Evolutionary conservation across 2,113 vertebrate genomes (phyloP), one percentile per base, ranked within the genome.

Genomic region (Nothobranchius kuhntae): DNA sequence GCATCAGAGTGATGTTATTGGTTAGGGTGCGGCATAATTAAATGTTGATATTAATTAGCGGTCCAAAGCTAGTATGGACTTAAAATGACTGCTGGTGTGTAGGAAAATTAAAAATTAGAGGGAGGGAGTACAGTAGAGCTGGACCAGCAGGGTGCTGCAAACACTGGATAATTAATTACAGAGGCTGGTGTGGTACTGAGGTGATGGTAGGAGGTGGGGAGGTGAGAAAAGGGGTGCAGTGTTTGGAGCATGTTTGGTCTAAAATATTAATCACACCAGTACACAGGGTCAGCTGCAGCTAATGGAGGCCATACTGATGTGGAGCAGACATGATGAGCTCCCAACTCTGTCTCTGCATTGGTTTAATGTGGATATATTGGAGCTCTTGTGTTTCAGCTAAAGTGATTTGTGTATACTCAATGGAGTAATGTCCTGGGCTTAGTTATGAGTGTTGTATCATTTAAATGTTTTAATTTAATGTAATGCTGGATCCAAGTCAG

Each of bases 221-320:
- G 61, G 50, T 53, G 57, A 71, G 62, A 57, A 61, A 54, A 44
- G 61, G 73, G 78, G 52, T 63, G 70, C 61, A 47, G 55, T 65
- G 47, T 78, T 78, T 60, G 77, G 61, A 75, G 71, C 67, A 68
- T 73, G 74, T 78, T 86, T 75, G 78, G 75, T 78, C 68, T 85
- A 69, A 88, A 90, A 82, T 89, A 90, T 89, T 88, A 83, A 91
- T 88, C 78, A 88, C 69, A 65, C 56, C 38, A 55, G 82, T 68
- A 76, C 72, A 74, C 57, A 56, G 77, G 85, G 87, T 89, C 81
- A 76, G 62, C 72, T 1, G 45, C 67, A 67, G 75, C 82, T 89
- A 86, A 90, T 86, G 82, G 78, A 83, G 74, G 77, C 79, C 38
- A 53, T 68, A 65, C 54, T 76, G 65, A 77, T 71, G 57, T 55